phyloP scores from a whole-genome alignment of 2,888 invertebrate genomes.

The Tenthredo mesomela region DNA sequence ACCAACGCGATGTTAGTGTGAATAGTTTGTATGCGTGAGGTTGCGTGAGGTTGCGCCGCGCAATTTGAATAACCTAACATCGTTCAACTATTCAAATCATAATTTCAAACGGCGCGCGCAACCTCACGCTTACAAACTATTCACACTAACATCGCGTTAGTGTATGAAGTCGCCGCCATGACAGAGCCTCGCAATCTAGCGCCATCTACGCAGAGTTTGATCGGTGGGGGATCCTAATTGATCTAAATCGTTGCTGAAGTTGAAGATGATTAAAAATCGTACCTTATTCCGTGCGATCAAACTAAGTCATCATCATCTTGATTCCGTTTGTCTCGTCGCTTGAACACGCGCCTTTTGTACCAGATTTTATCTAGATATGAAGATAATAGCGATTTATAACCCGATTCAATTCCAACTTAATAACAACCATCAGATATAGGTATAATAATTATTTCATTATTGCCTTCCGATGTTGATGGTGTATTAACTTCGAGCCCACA shows the following conservation, averaged over 20 bases:
- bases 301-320: not conserved
- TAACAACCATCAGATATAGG: not conserved
- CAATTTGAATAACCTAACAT: too few species aligned
- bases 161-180: too few species aligned
- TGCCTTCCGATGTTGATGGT: constrained; percentile 15
- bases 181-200: too few species aligned
- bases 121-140: too few species aligned
- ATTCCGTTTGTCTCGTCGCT: not conserved
- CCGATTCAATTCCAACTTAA: not conserved
- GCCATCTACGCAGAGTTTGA: too few species aligned
- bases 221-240: too few species aligned
- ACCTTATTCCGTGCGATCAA: not conserved
- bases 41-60: too few species aligned
- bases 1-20: too few species aligned
- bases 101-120: too few species aligned
- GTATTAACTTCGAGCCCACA: constrained; percentile 20
- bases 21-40: too few species aligned
- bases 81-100: too few species aligned
- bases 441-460: not conserved
- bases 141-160: too few species aligned
- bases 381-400: not conserved
- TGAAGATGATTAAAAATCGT: not conserved
- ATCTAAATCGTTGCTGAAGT: not conserved
- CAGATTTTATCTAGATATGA: not conserved
- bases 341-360: not conserved